Evolutionary conservation across 1,140 invertebrate genomes (phyloP).

Genomic region (Penaeus japonicus): DNA sequence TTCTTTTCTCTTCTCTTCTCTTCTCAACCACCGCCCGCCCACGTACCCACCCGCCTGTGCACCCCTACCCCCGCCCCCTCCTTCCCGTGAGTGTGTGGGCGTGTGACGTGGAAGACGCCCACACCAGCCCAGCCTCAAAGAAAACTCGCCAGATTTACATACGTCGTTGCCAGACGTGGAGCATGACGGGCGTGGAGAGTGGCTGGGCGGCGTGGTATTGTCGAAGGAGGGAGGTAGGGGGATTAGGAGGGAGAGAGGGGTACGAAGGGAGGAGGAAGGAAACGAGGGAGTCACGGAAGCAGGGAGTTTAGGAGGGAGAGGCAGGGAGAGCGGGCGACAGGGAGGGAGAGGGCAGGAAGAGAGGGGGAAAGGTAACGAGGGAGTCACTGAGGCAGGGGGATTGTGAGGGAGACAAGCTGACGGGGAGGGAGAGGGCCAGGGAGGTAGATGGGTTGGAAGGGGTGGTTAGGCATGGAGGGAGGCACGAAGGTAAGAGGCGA

Average conservation of each 20-base stretch:
- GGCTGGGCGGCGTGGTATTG: background rate
- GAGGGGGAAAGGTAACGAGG: background rate
- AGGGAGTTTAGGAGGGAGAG: too few relatives aligned
- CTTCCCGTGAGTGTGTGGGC: background rate
- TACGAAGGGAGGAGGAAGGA: background rate
- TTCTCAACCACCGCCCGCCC: background rate
- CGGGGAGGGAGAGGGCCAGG: too few relatives aligned
- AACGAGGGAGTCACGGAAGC: background rate
- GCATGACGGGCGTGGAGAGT: background rate
- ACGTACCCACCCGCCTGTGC: background rate
- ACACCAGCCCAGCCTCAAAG: background rate
- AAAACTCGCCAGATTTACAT: conserved; percentile 27
- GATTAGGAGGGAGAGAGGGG: background rate
- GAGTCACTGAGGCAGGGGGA: background rate
- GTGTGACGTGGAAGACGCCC: background rate
- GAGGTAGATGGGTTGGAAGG: background rate
- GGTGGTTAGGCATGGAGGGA: background rate
- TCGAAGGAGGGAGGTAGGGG: background rate
- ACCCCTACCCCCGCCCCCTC: background rate
- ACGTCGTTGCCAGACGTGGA: conserved; percentile 27
- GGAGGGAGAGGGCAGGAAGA: background rate
- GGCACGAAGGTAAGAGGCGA: background rate
- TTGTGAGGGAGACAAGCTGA: background rate
- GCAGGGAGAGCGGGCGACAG: background rate
- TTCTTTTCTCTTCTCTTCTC: background rate